Evolutionary conservation across 2,113 vertebrate genomes (phyloP), one percentile per base, ranked within the genome.

Genomic region (Oreochromis aureus): DNA sequence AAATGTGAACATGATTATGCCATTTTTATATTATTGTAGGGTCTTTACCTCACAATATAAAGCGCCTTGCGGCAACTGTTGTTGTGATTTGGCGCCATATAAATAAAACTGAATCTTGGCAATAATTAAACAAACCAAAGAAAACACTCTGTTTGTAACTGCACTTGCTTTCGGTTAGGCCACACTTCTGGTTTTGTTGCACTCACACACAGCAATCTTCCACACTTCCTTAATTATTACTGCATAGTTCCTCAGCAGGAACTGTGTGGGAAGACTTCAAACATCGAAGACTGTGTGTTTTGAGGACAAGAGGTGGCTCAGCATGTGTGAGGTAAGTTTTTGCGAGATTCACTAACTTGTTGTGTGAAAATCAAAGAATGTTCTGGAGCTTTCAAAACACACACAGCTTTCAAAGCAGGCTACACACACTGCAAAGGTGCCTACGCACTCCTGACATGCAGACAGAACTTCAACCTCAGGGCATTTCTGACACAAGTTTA

Each of bases 1-100:
- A 96, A 93, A 95, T 87, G 91, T 93, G 92, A 94, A 95, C 92
- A 95, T 92, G 92, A 87, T 93, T 88, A 94, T 90, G 90, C 91
- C 87, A 91, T 94, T 95, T 93, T 53, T 0, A n/a, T 39, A 66
- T 66, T 39, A 66, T 66, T 39, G 34, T 8, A 66, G 10, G 61
- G 61, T 66, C 19, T 66, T 66, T 39, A 66, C 61, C 34, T 66
- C 2, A 39, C 6, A 66, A 66, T 66, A 66, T 66, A 22, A 66
- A 66, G 61, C 0, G 1, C 34, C 34, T 66, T 22, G 19, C n/a
- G 34, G 61, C 61, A 39, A 66, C 61, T 39, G 34, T 66, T 66
- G 32, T 66, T 66, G 61, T 22, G 19, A 66, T 66, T 66, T 71
- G 36, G 39, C 3, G 2, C 39, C 34, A 8, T 66, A 22, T 39